phyloP scores from a whole-genome alignment of 2,113 vertebrate genomes.

The Daubentonia madagascariensis region DNA sequence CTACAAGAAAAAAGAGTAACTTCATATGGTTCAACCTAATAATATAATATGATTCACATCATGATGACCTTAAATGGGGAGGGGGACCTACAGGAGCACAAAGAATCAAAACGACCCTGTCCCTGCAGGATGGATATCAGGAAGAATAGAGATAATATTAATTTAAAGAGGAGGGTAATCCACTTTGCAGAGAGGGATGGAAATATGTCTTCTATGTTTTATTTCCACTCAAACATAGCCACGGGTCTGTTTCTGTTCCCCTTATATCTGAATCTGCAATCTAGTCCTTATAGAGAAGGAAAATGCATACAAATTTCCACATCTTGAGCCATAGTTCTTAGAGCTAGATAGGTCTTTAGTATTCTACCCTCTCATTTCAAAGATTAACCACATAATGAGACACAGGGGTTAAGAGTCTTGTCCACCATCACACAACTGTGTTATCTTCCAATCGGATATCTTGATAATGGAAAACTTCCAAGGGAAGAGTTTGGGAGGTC shows the following conservation, averaged over 20 bases:
- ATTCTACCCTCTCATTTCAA: neutral
- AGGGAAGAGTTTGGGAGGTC: neutral
- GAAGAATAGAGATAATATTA: constrained; percentile 12
- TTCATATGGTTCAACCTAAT: neutral
- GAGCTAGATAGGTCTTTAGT: neutral
- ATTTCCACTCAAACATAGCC: neutral
- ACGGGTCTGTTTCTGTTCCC: neutral
- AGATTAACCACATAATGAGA: neutral
- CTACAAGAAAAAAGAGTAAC: neutral
- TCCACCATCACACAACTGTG: neutral
- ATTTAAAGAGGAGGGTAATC: neutral
- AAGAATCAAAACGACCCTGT: neutral
- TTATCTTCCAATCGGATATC: neutral
- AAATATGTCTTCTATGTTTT: neutral
- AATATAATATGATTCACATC: neutral
- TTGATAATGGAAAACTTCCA: neutral
- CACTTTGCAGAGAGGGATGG: neutral
- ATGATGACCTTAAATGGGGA: neutral
- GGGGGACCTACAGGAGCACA: neutral
- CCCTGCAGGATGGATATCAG: neutral
- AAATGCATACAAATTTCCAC: neutral
- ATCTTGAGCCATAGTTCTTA: neutral
- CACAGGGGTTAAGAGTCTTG: neutral
- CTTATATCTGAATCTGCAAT: neutral
- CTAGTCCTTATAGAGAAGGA: neutral